Evolutionary conservation across 2,888 invertebrate species (phyloP).

Genomic region (Adelognathus sp.): DNA sequence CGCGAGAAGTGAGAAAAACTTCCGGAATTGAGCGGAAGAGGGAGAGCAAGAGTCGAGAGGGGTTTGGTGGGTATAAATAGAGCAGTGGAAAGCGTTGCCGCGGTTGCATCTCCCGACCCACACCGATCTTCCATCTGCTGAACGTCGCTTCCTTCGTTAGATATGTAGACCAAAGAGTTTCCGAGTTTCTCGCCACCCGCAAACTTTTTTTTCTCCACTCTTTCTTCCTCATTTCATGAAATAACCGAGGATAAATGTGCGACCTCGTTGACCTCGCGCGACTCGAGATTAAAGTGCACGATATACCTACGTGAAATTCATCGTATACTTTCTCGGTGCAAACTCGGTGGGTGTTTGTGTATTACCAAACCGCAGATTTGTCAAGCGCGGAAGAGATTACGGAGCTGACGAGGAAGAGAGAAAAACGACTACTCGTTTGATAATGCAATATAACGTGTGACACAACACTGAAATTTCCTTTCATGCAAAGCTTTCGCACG

Average conservation of each 20-base stretch:
- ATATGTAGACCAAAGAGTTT: neutral
- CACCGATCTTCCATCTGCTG: neutral
- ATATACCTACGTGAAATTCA: neutral
- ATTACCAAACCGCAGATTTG: neutral
- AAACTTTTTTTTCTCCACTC: neutral
- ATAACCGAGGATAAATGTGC: neutral
- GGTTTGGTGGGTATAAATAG: conserved; percentile 12
- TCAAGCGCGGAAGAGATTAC: conserved; percentile 14
- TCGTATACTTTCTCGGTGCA: neutral
- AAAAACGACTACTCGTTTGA: neutral
- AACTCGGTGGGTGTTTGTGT: neutral
- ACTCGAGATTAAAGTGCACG: neutral
- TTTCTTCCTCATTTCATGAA: neutral
- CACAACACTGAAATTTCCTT: conserved; percentile 2
- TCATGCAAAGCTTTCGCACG: conserved; percentile 29
- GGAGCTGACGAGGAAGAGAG: too few relatives aligned
- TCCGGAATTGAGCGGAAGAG: conserved; percentile 6
- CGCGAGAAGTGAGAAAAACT: conserved; percentile 2
- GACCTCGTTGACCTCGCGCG: neutral
- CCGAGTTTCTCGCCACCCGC: neutral
- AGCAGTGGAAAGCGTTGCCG: neutral
- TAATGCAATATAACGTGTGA: neutral
- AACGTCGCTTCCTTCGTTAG: neutral
- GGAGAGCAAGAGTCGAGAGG: conserved; percentile 8
- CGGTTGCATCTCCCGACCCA: neutral